A percentile compares a stretch with the other conserved stretches of the same genome.
These are phyloP conservation scores for Smittia aterrima DNA, from an alignment of 2,888 invertebrate genomes.

Conservation along the genomic window DNA sequence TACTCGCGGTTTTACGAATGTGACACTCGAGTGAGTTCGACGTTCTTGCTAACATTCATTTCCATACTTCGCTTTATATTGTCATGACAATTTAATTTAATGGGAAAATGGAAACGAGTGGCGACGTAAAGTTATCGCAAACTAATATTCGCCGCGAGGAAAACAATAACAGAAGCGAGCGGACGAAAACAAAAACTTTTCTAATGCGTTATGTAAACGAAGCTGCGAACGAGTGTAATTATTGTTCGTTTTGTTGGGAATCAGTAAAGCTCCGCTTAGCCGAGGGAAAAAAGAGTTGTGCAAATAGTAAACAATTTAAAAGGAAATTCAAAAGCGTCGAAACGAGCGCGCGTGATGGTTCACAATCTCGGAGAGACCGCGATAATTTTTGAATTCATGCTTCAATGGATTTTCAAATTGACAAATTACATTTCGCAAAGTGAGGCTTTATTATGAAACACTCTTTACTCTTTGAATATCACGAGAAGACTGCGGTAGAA, in stretches of 20 bases:
- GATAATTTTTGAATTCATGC: too few relatives aligned
- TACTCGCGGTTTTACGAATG: not conserved
- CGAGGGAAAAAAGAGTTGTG: not conserved
- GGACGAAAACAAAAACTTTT: too few relatives aligned
- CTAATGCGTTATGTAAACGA: constrained; percentile 23
- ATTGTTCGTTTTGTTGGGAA: not conserved
- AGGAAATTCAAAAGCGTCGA: constrained; percentile 9
- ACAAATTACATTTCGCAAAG: constrained; percentile 9
- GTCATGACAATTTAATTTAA: not conserved
- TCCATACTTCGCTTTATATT: not conserved
- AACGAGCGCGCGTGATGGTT: not conserved
- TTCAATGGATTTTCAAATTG: not conserved
- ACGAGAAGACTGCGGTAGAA: too few relatives aligned
- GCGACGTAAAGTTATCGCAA: not conserved
- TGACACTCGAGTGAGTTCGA: not conserved
- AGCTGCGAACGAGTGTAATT: constrained; percentile 14
- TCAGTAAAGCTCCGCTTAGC: not conserved
- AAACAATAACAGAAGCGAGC: not conserved
- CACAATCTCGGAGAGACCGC: not conserved
- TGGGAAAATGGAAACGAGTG: not conserved
- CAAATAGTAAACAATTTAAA: constrained; percentile 11
- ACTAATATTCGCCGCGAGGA: not conserved
- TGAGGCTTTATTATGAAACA: too few relatives aligned
- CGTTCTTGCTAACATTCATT: not conserved
- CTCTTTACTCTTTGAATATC: too few relatives aligned